Conservation (phyloP, 2,888 invertebrate genomes). For the Nephrotoma guestfalica region DNA sequence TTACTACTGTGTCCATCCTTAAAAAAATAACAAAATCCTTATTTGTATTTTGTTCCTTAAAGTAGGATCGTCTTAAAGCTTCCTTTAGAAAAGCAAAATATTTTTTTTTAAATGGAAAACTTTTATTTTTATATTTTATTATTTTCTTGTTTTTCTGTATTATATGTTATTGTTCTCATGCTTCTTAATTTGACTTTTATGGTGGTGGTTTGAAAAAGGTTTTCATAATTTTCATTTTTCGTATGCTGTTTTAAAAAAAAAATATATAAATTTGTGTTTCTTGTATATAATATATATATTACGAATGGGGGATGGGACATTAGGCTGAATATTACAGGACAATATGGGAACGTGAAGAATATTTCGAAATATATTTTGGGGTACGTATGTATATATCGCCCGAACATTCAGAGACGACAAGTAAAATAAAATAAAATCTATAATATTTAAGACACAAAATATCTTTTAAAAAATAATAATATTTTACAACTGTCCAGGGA, state of each 20-base stretch:
- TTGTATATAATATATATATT: background rate
- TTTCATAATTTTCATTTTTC: background rate
- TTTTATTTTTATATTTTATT: background rate
- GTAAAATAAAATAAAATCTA: background rate
- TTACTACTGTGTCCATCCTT: background rate
- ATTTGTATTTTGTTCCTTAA: background rate
- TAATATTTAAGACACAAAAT: background rate
- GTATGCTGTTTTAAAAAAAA: background rate
- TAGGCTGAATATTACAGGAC: background rate
- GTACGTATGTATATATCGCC: background rate
- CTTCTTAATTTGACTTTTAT: background rate
- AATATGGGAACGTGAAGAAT: background rate
- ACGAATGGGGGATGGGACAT: background rate
- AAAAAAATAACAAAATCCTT: background rate
- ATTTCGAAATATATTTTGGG: background rate
- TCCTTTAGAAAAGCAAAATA: background rate
- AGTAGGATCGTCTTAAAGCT: background rate
- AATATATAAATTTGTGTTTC: background rate
- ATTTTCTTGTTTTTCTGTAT: background rate
- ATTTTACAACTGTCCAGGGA: constrained; percentile 6
- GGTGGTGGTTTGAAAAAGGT: background rate
- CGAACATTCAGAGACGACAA: background rate
- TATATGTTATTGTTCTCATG: background rate
- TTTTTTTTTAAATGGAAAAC: background rate
- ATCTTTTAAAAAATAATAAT: background rate